Conservation (phyloP, 1,140 invertebrate genomes). For the Lepidurus packardi region DNA sequence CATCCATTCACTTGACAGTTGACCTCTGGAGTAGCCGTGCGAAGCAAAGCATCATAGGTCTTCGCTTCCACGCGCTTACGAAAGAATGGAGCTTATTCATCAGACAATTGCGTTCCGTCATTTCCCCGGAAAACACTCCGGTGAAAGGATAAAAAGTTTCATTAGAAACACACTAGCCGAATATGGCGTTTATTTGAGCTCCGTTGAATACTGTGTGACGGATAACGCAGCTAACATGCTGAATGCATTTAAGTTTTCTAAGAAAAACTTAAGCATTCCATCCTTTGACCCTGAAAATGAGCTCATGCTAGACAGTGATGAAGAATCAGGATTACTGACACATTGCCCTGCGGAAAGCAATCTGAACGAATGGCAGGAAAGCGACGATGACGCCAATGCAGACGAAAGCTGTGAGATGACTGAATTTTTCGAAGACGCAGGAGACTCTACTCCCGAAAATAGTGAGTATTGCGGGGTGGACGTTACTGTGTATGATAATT, state of each 20-base stretch:
- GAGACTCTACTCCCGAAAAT: too few relatives aligned
- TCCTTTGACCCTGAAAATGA: neutral
- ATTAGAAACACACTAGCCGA: neutral
- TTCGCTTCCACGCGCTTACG: neutral
- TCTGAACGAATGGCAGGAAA: neutral
- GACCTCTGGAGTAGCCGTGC: constrained; percentile 27
- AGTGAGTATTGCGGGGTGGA: neutral
- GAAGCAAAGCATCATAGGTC: constrained; percentile 23
- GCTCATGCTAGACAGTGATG: neutral
- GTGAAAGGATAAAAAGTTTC: neutral
- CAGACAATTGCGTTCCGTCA: constrained; percentile 25
- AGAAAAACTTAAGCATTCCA: neutral
- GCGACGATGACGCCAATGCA: too few relatives aligned
- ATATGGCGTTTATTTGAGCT: neutral
- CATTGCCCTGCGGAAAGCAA: neutral
- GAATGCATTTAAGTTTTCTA: constrained; percentile 24
- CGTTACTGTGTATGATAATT: neutral
- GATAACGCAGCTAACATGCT: constrained; percentile 26
- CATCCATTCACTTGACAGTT: constrained; percentile 17
- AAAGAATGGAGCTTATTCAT: constrained; percentile 2
- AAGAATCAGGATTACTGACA: neutral
- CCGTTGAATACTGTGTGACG: constrained; percentile 4
- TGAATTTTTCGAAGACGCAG: too few relatives aligned
- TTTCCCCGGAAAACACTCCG: constrained; percentile 15
- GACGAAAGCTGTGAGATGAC: too few relatives aligned